Conservation (phyloP, 1,140 invertebrate species). For the Hydropsyche tenuis region DNA sequence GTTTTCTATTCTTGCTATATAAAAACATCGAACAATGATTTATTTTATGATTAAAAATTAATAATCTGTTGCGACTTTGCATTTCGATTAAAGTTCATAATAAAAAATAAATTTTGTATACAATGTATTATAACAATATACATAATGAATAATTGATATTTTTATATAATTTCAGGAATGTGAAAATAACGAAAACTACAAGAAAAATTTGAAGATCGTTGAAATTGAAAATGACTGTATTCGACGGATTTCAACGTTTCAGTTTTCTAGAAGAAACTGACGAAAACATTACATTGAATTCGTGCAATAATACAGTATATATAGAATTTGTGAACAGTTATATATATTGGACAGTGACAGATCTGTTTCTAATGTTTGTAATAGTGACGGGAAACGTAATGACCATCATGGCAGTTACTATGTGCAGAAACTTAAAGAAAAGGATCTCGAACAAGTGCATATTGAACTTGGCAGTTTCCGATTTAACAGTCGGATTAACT, state of each 20-base stretch:
- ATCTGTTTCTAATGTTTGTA: conserved; percentile 67
- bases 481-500: conserved; percentile 74
- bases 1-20: too few relatives aligned
- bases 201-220: too few relatives aligned
- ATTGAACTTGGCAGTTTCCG: conserved; percentile 74
- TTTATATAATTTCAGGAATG: too few relatives aligned
- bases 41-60: too few relatives aligned
- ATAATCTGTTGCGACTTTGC: too few relatives aligned
- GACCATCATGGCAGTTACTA: conserved; percentile 72
- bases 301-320: background rate
- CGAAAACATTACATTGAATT: background rate
- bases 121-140: too few relatives aligned
- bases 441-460: conserved; percentile 76
- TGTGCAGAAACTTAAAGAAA: conserved; percentile 68
- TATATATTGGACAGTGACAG: conserved; percentile 64
- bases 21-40: too few relatives aligned
- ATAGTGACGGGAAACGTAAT: conserved; percentile 75
- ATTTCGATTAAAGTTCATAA: too few relatives aligned
- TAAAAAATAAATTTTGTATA: too few relatives aligned
- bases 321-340: background rate
- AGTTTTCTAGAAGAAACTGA: background rate
- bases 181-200: too few relatives aligned
- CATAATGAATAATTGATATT: too few relatives aligned
- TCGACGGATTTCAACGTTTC: background rate
- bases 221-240: background rate